These are phyloP conservation scores for Boulengeromyrus knoepffleri DNA, from an alignment of 2,113 vertebrate genomes.

Conservation along the genomic window DNA sequence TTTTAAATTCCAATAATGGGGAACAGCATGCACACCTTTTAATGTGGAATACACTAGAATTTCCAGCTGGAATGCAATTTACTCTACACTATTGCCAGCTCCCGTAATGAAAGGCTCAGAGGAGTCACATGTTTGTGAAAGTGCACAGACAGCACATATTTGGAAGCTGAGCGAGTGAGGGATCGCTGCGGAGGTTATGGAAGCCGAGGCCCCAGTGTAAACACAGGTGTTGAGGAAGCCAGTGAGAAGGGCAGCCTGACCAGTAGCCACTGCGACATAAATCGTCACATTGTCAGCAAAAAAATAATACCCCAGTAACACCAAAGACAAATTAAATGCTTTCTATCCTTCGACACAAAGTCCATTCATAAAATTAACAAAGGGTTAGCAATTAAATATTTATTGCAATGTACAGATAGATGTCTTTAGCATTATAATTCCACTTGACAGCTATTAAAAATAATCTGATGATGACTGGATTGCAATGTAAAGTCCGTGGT, in stretches of 20 bases:
- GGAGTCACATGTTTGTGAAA: constrained; percentile 56
- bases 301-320: neutral
- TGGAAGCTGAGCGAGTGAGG: constrained; percentile 59
- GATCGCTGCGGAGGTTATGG: constrained; percentile 27
- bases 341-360: constrained; percentile 43
- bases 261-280: constrained; percentile 54
- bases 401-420: constrained; percentile 47
- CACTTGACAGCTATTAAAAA: constrained; percentile 31
- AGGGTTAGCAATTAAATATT: constrained; percentile 35
- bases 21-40: constrained; percentile 33
- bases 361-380: constrained; percentile 55
- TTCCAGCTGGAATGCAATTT: constrained; percentile 48
- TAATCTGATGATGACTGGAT: constrained; percentile 55
- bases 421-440: constrained; percentile 30
- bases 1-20: constrained; percentile 32
- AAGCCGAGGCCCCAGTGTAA: constrained; percentile 45
- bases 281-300: constrained; percentile 41
- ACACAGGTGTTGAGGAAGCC: constrained; percentile 44
- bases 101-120: constrained; percentile 53
- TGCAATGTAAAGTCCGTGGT: neutral
- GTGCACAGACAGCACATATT: constrained; percentile 53
- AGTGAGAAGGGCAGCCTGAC: constrained; percentile 43
- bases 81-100: constrained; percentile 37
- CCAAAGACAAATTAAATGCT: constrained; percentile 7
- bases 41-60: constrained; percentile 38